Percentiles rank a stretch among this genome's conserved stretches.
These are phyloP conservation scores for Turritopsis dohrnii DNA, from an alignment of 30 jellyfish, hydroid and myxozoan genomes.

Conservation along the genomic window DNA sequence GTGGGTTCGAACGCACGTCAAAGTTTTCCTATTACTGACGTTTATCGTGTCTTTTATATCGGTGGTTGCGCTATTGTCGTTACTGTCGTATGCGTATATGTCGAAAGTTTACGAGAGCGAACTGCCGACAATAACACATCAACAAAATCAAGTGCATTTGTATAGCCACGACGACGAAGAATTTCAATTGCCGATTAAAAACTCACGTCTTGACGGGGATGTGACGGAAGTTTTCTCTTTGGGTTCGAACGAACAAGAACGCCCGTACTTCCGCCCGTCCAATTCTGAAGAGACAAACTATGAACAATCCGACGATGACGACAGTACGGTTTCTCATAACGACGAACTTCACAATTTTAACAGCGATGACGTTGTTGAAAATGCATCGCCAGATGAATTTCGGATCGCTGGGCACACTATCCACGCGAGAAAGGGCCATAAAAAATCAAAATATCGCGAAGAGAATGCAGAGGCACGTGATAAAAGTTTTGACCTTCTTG, in stretches of 20 bases:
- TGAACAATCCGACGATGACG: not conserved
- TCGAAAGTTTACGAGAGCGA: not conserved
- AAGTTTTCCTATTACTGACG: not conserved
- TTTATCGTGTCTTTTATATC: not conserved
- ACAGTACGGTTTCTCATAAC: constrained; percentile 8
- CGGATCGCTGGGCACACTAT: not conserved
- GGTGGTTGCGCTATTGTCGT: not conserved
- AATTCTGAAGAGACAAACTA: not conserved
- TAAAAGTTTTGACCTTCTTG: not conserved
- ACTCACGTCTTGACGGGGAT: not conserved
- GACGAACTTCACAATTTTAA: not conserved
- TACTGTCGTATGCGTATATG: not conserved
- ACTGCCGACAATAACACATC: not conserved
- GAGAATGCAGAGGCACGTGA: constrained; percentile 7
- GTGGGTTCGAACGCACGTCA: constrained; percentile 15
- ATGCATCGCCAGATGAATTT: constrained; percentile 10
- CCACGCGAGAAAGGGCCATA: not conserved
- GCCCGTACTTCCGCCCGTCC: not conserved
- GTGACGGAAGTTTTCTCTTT: not conserved
- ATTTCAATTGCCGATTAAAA: not conserved
- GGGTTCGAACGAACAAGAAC: not conserved
- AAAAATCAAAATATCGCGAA: not conserved
- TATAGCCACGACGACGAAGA: constrained; percentile 1
- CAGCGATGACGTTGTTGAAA: constrained; percentile 1
- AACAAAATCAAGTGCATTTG: not conserved